Percentiles rank a stretch among this genome's conserved stretches.
Conservation (phyloP, 2,797 vertebrate species). For the Rhabdomys pumilio region DNA sequence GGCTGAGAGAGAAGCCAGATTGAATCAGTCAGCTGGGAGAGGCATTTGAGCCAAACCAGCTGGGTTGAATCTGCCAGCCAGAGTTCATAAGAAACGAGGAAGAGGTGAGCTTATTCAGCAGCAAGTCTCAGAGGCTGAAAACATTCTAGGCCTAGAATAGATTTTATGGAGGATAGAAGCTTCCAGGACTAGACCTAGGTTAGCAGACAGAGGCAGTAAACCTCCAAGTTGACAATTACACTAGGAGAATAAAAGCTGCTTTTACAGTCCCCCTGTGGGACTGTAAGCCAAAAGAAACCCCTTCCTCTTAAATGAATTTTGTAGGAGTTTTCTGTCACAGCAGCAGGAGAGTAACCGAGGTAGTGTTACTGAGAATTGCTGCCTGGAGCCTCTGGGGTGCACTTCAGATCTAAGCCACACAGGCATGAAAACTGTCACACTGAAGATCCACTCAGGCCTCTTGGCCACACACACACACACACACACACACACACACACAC, state of each 20-base stretch:
- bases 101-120: background rate
- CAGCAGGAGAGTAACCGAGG: background rate
- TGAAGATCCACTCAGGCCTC: background rate
- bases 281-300: background rate
- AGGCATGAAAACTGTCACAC: background rate
- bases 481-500: background rate
- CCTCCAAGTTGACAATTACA: background rate
- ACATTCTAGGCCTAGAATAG: background rate
- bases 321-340: background rate
- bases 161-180: background rate
- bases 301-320: background rate
- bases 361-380: background rate
- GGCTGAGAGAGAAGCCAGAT: background rate
- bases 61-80: background rate
- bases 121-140: background rate
- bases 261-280: background rate
- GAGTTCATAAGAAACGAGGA: background rate
- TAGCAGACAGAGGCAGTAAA: background rate
- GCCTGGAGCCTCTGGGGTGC: background rate
- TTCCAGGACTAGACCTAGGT: background rate
- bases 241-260: background rate
- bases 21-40: background rate
- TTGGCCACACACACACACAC: background rate
- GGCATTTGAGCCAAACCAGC: background rate
- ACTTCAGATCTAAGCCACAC: background rate